phyloP scores from a whole-genome alignment of 2,888 invertebrate genomes.

The Andricus quercusramuli region DNA sequence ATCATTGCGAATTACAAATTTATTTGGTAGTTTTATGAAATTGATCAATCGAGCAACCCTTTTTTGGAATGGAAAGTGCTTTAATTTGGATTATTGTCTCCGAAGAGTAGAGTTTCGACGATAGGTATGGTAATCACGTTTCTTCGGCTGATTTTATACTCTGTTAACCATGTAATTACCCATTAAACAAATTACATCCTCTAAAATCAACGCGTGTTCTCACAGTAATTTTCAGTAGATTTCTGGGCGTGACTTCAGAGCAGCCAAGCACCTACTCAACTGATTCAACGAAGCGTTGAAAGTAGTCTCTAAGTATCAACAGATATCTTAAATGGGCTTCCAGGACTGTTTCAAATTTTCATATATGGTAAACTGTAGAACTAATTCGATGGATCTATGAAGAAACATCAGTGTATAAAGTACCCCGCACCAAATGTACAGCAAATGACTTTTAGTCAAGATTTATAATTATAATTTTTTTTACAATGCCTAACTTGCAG shows the following conservation, averaged over 20 bases:
- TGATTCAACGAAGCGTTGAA: slow-evolving; percentile 29
- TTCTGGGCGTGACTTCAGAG: slow-evolving; percentile 24
- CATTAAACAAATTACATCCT: slow-evolving; percentile 36
- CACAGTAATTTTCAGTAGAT: slow-evolving; percentile 33
- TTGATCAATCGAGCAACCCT: too few species aligned
- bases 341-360: neutral
- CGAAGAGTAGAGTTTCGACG: neutral
- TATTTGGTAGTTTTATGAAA: too few species aligned
- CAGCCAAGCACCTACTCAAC: slow-evolving; percentile 37
- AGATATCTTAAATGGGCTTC: neutral
- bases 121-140: slow-evolving; percentile 19
- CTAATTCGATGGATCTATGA: neutral
- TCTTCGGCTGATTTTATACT: slow-evolving; percentile 22
- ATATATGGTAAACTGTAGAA: neutral
- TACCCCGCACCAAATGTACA: too few species aligned
- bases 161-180: slow-evolving; percentile 36
- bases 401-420: neutral
- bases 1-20: too few species aligned
- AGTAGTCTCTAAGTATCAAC: slow-evolving; percentile 9
- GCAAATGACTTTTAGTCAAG: too few species aligned
- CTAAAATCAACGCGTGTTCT: slow-evolving; percentile 32
- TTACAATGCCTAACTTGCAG: too few species aligned
- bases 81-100: neutral
- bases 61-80: neutral
- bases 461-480: too few species aligned